A percentile compares a stretch with the other conserved stretches of the same genome.
Evolutionary conservation across 2,888 invertebrate species (phyloP).

Genomic region (Morinoia aosen): DNA sequence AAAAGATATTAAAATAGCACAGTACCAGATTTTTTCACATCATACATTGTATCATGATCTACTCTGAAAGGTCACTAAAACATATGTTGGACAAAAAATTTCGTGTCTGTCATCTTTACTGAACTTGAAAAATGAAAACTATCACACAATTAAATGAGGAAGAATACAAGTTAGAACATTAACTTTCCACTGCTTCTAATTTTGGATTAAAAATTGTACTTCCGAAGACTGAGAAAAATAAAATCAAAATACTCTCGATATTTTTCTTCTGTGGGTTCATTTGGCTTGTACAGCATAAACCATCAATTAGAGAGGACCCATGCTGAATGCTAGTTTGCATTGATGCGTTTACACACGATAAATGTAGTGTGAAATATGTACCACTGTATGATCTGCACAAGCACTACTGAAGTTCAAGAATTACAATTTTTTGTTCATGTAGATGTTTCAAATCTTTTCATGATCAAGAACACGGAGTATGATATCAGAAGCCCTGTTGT

Average conservation of each 20-base stretch:
- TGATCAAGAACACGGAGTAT: not conserved
- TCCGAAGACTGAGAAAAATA: not conserved
- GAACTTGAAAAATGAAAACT: not conserved
- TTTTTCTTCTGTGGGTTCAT: not conserved
- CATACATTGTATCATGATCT: not conserved
- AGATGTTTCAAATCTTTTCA: not conserved
- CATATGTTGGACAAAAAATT: not conserved
- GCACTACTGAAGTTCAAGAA: not conserved
- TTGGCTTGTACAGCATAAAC: not conserved
- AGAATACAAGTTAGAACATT: not conserved
- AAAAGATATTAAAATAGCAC: not conserved
- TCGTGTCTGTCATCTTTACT: not conserved
- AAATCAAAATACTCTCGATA: not conserved
- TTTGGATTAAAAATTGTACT: not conserved
- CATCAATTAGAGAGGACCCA: not conserved
- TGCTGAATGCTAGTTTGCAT: not conserved
- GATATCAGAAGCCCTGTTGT: not conserved
- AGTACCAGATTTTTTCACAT: not conserved
- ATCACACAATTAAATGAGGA: not conserved
- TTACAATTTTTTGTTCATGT: not conserved
- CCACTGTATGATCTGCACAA: not conserved
- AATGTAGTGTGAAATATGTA: not conserved
- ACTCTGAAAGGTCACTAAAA: not conserved
- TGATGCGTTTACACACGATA: not conserved
- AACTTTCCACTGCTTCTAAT: too few species aligned